Percentiles rank a stretch among this genome's conserved stretches.
These are phyloP conservation scores for Leucosticte australis DNA, from an alignment of 2,113 vertebrate genomes.

Conservation along the genomic window DNA sequence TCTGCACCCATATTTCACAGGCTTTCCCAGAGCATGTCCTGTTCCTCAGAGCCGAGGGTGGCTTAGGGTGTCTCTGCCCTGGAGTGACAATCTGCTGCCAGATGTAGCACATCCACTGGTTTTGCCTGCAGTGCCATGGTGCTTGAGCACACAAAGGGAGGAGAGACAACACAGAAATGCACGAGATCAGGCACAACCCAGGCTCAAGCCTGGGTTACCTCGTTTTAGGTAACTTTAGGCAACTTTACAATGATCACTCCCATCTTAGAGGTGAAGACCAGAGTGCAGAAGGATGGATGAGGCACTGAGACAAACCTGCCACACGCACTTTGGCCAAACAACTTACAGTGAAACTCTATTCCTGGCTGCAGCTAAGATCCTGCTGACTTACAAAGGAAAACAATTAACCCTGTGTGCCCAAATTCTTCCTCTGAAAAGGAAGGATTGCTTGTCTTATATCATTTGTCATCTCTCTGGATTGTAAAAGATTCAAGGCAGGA, in stretches of 20 bases:
- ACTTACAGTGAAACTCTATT: background rate
- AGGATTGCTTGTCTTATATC: background rate
- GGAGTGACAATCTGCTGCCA: background rate
- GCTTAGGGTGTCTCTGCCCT: background rate
- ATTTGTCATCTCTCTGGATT: background rate
- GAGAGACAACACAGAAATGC: background rate
- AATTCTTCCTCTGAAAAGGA: background rate
- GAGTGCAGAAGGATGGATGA: background rate
- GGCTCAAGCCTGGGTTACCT: background rate
- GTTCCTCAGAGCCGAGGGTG: background rate
- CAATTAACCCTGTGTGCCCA: background rate
- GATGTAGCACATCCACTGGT: background rate
- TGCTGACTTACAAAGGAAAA: background rate
- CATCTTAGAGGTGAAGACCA: background rate
- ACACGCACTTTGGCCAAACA: background rate
- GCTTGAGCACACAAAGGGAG: background rate
- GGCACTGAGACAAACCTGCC: background rate
- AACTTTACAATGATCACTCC: background rate
- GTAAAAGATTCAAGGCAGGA: background rate
- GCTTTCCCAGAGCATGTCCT: background rate
- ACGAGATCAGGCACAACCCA: background rate
- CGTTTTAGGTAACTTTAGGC: background rate
- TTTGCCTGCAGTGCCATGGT: accelerated
- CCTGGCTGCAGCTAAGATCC: background rate
- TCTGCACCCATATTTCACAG: background rate